Evolutionary conservation across 1,140 invertebrate genomes (phyloP).

Genomic region (Platyura marginata): DNA sequence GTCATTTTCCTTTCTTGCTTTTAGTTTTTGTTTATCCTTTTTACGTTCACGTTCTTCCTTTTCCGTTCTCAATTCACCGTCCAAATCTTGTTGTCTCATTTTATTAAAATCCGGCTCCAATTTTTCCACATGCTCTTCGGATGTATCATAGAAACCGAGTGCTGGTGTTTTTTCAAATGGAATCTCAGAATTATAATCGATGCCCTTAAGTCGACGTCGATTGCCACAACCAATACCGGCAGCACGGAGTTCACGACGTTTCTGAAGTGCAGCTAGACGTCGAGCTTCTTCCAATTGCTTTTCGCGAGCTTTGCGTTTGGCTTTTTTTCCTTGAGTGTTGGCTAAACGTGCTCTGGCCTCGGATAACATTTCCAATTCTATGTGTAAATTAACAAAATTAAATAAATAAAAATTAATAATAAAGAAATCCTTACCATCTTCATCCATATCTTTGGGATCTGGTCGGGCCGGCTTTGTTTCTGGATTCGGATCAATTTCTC

Average conservation of each 20-base stretch:
- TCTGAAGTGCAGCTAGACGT: slow-evolving; percentile 87
- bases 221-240: slow-evolving; percentile 67
- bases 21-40: slow-evolving; percentile 84
- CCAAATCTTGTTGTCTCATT: slow-evolving; percentile 79
- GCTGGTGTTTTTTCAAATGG: slow-evolving; percentile 92
- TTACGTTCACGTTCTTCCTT: slow-evolving; percentile 75
- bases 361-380: slow-evolving; percentile 96
- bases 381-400: slow-evolving; percentile 15
- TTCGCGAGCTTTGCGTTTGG: slow-evolving; percentile 95
- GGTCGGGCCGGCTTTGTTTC: slow-evolving; percentile 98
- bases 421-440: slow-evolving; percentile 59
- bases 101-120: slow-evolving; percentile 75
- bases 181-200: slow-evolving; percentile 97
- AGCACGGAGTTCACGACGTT: slow-evolving; percentile 86
- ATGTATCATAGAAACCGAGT: slow-evolving; percentile 84
- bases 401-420: slow-evolving; percentile 4
- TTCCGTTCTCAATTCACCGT: slow-evolving; percentile 77
- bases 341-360: slow-evolving; percentile 95
- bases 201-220: slow-evolving; percentile 33
- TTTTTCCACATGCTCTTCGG: slow-evolving; percentile 73
- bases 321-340: slow-evolving; percentile 99
- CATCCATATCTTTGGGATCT: slow-evolving; percentile 99
- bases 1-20: slow-evolving; percentile 91
- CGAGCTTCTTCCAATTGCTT: slow-evolving; percentile 97
- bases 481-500: slow-evolving; percentile 99